Percentiles rank a stretch among this genome's conserved stretches.
phyloP scores from a whole-genome alignment of 2,113 vertebrate species.

The Microcebus griseorufus region DNA sequence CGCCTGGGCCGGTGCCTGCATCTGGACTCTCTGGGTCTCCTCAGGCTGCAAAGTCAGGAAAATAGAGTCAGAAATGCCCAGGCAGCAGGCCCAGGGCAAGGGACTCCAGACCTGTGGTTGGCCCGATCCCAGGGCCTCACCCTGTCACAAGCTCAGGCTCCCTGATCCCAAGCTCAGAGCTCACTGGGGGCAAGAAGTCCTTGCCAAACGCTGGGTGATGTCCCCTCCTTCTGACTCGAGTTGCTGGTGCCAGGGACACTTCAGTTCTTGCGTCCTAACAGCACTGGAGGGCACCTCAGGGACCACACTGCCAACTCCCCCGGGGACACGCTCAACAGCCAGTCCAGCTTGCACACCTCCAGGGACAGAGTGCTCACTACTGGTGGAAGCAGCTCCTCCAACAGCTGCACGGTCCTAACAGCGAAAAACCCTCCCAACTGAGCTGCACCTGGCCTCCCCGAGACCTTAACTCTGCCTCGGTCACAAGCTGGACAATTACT shows the following conservation, averaged over 20 bases:
- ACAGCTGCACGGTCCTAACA: not conserved
- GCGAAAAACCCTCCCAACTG: not conserved
- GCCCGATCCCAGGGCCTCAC: not conserved
- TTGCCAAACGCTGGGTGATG: not conserved
- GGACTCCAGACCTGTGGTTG: not conserved
- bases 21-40: not conserved
- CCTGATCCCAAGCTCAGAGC: not conserved
- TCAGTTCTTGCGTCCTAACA: not conserved
- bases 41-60: constrained; percentile 25
- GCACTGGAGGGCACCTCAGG: not conserved
- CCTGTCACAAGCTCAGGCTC: not conserved
- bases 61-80: not conserved
- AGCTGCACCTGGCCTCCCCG: not conserved
- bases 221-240: not conserved
- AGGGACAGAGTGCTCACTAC: not conserved
- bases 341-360: not conserved
- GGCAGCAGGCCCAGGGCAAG: not conserved
- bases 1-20: not conserved
- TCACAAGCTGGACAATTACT: not conserved
- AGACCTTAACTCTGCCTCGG: not conserved
- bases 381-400: not conserved
- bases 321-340: not conserved
- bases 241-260: not conserved
- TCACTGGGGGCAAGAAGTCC: not conserved
- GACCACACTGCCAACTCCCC: no score